Evolutionary conservation across 2,888 invertebrate species (phyloP), one percentile per base, ranked within the genome.

Genomic region (Bellardia bayeri): DNA sequence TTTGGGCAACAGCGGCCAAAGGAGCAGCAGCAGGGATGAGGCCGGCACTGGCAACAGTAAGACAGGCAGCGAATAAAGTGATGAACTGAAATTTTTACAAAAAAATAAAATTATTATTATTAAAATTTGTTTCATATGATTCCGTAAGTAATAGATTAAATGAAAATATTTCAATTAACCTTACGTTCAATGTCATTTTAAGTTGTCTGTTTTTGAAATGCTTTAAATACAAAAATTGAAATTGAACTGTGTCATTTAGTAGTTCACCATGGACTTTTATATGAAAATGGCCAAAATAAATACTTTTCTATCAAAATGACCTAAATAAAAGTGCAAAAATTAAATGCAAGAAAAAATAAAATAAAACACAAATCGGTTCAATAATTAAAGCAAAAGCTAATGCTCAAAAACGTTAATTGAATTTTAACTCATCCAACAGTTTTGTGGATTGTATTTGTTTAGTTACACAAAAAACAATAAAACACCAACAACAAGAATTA

Each of bases 151-250:
- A 6, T 37, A 37, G 37, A 37, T 51, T 51, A n/a, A 3, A n/a
- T 6, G 14, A 56, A 45, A 45, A 45, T 45, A 45, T 45, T 45
- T 45, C 13, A 13, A 76, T 8, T 8, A 76, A 88, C 82, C 93
- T 91, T 92, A 93, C 93, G 92, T 93, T 93, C 92, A 93, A 93
- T 91, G 93, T 91, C 93, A 93, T 93, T 90, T 80, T 89, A 45
- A 9, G 30, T 90, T 71, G 33, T 58, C 89, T 89, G 78, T 66
- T 85, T 66, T 85, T 85, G 85, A 74, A 88, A 90, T 93, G 92
- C 92, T 93, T 92, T 92, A 92, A 90, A 92, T 93, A 92, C 92
- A 91, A 91, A 89, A 92, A 91, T 89, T 90, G 92, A 91, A 90
- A 89, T 88, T 92, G 91, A 92, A 93, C 93, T 93, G 93, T 91